Evolutionary conservation across 2,888 invertebrate species (phyloP).

Genomic region (Anoplius nigerrimus): DNA sequence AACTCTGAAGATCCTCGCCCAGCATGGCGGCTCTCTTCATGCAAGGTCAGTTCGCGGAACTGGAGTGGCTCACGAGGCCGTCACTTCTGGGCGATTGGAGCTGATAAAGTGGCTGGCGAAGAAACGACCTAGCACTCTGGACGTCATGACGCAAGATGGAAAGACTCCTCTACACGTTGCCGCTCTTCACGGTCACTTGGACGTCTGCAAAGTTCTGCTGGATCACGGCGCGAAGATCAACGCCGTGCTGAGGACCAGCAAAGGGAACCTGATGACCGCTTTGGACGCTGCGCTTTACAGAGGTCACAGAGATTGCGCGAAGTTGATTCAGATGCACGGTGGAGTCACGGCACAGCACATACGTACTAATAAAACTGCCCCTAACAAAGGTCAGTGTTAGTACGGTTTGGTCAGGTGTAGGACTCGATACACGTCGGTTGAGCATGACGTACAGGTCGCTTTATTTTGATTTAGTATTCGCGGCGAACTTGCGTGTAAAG

Average conservation of each 20-base stretch:
- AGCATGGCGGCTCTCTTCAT: slow-evolving; percentile 92
- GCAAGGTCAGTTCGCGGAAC: slow-evolving; percentile 95
- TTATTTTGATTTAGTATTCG: slow-evolving; percentile 59
- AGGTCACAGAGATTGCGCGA: slow-evolving; percentile 92
- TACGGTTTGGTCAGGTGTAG: too few relatives aligned
- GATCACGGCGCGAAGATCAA: slow-evolving; percentile 92
- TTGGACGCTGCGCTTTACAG: slow-evolving; percentile 92
- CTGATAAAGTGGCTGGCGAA: slow-evolving; percentile 91
- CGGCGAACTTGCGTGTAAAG: slow-evolving; percentile 68
- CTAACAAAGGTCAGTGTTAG: slow-evolving; percentile 61
- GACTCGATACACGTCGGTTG: too few relatives aligned
- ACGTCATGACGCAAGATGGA: slow-evolving; percentile 93
- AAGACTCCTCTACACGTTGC: slow-evolving; percentile 95
- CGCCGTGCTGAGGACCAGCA: slow-evolving; percentile 87
- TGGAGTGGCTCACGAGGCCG: slow-evolving; percentile 96
- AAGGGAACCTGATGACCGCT: slow-evolving; percentile 91
- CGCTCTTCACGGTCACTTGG: slow-evolving; percentile 94
- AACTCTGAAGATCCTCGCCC: slow-evolving; percentile 85
- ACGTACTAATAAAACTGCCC: slow-evolving; percentile 54
- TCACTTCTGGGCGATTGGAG: slow-evolving; percentile 92
- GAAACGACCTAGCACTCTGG: slow-evolving; percentile 89
- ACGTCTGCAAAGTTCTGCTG: slow-evolving; percentile 90
- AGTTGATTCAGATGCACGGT: slow-evolving; percentile 93
- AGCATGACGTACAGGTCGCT: slow-evolving; percentile 29
- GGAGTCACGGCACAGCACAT: slow-evolving; percentile 83